Conservation (phyloP, 2,113 vertebrate species). For the Apteryx owenii region DNA sequence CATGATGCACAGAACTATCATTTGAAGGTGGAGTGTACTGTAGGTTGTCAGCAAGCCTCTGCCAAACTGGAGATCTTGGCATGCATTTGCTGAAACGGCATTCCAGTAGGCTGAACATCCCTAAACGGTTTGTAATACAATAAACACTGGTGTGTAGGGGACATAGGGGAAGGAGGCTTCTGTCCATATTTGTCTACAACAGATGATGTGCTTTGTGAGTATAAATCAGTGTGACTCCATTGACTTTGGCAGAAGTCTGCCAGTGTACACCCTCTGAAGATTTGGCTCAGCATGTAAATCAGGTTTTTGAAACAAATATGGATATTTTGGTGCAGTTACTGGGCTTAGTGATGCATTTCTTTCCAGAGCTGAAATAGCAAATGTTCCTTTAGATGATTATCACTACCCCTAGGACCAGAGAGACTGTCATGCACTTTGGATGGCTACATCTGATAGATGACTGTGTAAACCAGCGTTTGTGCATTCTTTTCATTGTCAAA, state of each 20-base stretch:
- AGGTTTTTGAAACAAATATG: neutral
- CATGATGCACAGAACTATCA: neutral
- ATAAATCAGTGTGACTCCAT: neutral
- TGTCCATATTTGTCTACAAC: neutral
- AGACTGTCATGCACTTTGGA: neutral
- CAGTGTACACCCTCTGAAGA: neutral
- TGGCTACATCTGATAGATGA: neutral
- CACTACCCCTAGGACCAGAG: neutral
- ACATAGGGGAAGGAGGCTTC: neutral
- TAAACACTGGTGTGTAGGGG: neutral
- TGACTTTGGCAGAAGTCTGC: neutral
- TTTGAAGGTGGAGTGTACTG: neutral
- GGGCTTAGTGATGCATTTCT: neutral
- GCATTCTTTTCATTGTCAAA: neutral
- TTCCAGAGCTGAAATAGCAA: neutral
- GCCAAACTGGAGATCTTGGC: neutral
- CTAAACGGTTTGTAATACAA: neutral
- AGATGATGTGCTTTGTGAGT: neutral
- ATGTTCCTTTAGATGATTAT: slow-evolving; percentile 6
- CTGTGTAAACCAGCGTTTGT: neutral
- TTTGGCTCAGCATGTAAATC: neutral
- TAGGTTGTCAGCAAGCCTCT: neutral
- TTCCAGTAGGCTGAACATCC: neutral
- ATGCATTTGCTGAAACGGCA: neutral
- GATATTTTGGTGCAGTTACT: neutral